A percentile compares a stretch with the other conserved stretches of the same genome.
These are phyloP conservation scores for Auanema freiburgensis DNA, from an alignment of 2,888 invertebrate species.

Conservation along the genomic window DNA sequence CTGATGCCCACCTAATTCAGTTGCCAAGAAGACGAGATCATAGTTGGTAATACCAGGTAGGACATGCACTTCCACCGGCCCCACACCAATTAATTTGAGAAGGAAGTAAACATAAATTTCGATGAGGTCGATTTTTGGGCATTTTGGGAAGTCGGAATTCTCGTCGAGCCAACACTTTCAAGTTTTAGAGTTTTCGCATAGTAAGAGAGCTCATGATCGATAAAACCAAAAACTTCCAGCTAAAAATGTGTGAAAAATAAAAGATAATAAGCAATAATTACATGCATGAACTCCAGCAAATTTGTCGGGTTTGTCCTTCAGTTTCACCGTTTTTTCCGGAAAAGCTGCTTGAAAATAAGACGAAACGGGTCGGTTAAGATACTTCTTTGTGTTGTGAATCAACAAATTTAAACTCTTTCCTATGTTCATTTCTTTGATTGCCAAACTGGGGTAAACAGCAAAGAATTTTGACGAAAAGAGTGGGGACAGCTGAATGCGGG, in stretches of 20 bases:
- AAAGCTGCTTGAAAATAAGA: constrained; percentile 17
- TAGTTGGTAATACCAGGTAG: constrained; percentile 18
- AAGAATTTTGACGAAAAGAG: constrained; percentile 11
- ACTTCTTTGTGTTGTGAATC: constrained; percentile 19
- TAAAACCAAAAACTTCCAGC: constrained; percentile 23
- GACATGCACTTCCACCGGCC: constrained; percentile 22
- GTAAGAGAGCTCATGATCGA: constrained; percentile 17
- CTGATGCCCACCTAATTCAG: constrained; percentile 26
- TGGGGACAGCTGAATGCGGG: constrained; percentile 24
- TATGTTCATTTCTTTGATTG: constrained; percentile 19
- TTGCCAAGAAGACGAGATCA: constrained; percentile 20
- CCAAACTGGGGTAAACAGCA: constrained; percentile 19
- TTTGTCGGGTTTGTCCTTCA: constrained; percentile 16
- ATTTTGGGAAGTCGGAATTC: constrained; percentile 21
- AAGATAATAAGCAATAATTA: constrained; percentile 25
- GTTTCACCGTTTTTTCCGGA: constrained; percentile 20
- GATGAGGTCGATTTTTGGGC: constrained; percentile 21
- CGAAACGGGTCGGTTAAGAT: constrained; percentile 17
- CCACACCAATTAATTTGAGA: constrained; percentile 21
- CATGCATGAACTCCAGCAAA: constrained; percentile 21
- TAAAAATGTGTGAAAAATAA: constrained; percentile 25
- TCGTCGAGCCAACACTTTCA: constrained; percentile 23
- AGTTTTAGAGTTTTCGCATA: constrained; percentile 25
- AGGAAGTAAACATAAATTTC: constrained; percentile 23
- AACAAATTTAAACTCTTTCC: constrained; percentile 15